Conservation (phyloP, 2,113 vertebrate genomes). For the Thamnaconus septentrionalis region DNA sequence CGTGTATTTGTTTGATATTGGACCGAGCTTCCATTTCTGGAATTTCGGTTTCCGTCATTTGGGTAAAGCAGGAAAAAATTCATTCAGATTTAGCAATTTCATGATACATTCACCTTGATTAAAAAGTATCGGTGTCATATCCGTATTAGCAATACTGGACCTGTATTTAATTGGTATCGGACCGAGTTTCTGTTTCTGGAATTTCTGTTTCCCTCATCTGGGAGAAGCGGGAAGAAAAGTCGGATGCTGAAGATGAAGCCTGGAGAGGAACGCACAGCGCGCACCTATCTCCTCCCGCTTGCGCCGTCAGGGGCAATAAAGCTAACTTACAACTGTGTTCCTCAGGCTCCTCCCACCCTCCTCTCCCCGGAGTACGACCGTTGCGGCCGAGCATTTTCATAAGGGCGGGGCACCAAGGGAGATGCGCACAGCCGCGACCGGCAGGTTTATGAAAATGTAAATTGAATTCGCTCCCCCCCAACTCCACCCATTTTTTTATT, state of each 20-base stretch:
- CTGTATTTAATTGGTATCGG: no score
- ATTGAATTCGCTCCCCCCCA: constrained; percentile 48
- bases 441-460: constrained; percentile 70
- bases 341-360: constrained; percentile 49
- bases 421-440: constrained; percentile 63
- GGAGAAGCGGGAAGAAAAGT: neutral
- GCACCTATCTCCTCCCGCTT: constrained; percentile 26
- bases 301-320: constrained; percentile 60
- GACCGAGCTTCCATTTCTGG: no score
- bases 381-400: constrained; percentile 75
- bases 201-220: no score
- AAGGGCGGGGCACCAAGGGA: constrained; percentile 53
- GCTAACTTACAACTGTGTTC: constrained; percentile 58
- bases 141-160: no score
- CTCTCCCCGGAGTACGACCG: constrained; percentile 70
- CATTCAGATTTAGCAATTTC: no score
- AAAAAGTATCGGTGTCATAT: no score
- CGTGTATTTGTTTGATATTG: no score
- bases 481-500: no score
- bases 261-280: neutral
- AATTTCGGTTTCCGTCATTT: no score
- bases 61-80: no score
- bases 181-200: no score
- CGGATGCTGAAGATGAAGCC: neutral
- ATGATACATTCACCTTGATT: no score